Percentiles rank a stretch among this genome's conserved stretches.
phyloP scores from a whole-genome alignment of 2,113 vertebrate species.

The Crotalus horridus region DNA sequence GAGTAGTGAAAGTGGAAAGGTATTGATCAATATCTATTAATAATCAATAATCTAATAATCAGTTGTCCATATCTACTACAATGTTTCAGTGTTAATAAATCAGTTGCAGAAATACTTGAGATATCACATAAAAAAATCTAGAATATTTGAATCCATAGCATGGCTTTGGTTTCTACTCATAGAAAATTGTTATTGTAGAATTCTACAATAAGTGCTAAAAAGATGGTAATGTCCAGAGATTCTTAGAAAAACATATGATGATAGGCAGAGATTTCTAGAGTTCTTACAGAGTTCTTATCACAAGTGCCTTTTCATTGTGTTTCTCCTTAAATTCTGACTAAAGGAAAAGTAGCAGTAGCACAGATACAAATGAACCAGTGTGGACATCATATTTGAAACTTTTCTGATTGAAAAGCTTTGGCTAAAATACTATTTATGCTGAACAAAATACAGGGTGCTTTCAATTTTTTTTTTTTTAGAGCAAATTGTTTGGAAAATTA shows the following conservation, averaged over 20 bases:
- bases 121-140: not conserved
- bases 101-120: not conserved
- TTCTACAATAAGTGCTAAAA: not conserved
- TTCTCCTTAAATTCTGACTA: not conserved
- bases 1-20: not conserved
- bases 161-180: too few species aligned
- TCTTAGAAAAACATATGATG: not conserved
- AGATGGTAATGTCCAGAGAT: not conserved
- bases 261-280: not conserved
- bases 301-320: not conserved
- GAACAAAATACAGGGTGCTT: not conserved
- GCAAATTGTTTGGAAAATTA: not conserved
- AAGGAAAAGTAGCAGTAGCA: not conserved
- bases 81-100: not conserved
- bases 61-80: not conserved
- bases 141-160: not conserved
- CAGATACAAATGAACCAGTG: not conserved
- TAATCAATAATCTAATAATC: not conserved
- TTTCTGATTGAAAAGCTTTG: not conserved
- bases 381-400: not conserved
- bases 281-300: not conserved
- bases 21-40: not conserved
- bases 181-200: too few species aligned
- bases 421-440: not conserved
- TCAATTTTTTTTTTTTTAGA: not conserved